A percentile compares a stretch with the other conserved stretches of the same genome.
These are phyloP conservation scores for Crotalus tigris DNA, from an alignment of 2,113 vertebrate genomes.

Conservation along the genomic window DNA sequence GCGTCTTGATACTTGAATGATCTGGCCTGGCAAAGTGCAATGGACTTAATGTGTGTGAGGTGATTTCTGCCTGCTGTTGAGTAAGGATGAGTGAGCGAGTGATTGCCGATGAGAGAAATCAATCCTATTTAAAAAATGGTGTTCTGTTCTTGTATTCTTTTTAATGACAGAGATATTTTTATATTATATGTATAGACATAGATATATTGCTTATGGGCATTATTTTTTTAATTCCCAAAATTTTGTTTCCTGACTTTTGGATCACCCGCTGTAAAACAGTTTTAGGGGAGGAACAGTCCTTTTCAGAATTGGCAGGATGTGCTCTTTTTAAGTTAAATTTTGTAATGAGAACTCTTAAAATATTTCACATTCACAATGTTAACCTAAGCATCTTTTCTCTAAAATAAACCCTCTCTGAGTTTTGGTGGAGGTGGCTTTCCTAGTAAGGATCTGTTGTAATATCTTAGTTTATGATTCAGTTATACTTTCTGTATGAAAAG, in stretches of 20 bases:
- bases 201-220: conserved; percentile 88
- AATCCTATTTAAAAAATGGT: conserved; percentile 85
- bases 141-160: conserved; percentile 75
- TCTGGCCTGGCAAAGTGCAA: conserved; percentile 94
- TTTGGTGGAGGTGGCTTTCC: background rate
- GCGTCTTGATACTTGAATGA: conserved; percentile 90
- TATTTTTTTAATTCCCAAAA: conserved; percentile 68
- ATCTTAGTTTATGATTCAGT: background rate
- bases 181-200: conserved; percentile 79
- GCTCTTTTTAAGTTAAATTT: background rate
- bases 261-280: background rate
- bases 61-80: background rate
- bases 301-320: background rate
- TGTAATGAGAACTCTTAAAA: background rate
- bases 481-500: background rate
- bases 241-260: conserved; percentile 51
- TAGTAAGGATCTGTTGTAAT: background rate
- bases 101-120: conserved; percentile 76
- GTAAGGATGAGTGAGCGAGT: conserved; percentile 55
- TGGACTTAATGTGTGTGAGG: conserved; percentile 60
- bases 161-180: conserved; percentile 94
- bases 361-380: background rate
- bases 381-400: background rate
- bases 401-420: background rate
- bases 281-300: background rate